Evolutionary conservation across 2,888 invertebrate genomes (phyloP).

Genomic region (Netelia inedita): DNA sequence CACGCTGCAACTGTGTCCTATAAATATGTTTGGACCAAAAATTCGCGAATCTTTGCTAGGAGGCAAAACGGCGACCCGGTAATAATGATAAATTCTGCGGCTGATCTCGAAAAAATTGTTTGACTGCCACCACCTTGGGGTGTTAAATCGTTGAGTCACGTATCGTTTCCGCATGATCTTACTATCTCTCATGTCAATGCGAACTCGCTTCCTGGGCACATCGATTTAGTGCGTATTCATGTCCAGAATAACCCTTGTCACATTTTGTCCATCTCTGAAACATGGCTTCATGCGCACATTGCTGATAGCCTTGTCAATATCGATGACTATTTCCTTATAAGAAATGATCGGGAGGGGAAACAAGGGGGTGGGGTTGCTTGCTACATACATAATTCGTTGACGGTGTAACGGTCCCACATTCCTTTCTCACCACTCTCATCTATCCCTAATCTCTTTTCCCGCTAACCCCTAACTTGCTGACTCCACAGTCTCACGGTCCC

Average conservation of each 20-base stretch:
- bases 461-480: no score
- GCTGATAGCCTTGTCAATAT: neutral
- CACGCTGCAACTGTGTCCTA: neutral
- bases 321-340: constrained; percentile 1
- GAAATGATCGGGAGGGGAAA: constrained; percentile 29
- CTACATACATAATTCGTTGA: constrained; percentile 21
- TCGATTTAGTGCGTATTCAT: neutral
- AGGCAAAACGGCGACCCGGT: no score
- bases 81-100: neutral
- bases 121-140: neutral
- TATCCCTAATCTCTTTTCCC: no score
- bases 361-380: constrained; percentile 24
- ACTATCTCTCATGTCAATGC: neutral
- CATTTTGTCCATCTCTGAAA: constrained; percentile 17
- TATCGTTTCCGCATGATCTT: neutral
- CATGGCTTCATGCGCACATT: constrained; percentile 10
- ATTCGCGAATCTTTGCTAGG: neutral
- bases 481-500: no score
- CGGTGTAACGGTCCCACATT: no score
- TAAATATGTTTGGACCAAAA: neutral
- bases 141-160: no score
- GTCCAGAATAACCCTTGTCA: neutral
- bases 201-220: neutral
- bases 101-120: neutral
- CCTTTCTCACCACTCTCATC: no score